These are phyloP conservation scores for Ptychodera flava DNA, from an alignment of 35 echinoderm and acorn worm genomes.

Conservation along the genomic window DNA sequence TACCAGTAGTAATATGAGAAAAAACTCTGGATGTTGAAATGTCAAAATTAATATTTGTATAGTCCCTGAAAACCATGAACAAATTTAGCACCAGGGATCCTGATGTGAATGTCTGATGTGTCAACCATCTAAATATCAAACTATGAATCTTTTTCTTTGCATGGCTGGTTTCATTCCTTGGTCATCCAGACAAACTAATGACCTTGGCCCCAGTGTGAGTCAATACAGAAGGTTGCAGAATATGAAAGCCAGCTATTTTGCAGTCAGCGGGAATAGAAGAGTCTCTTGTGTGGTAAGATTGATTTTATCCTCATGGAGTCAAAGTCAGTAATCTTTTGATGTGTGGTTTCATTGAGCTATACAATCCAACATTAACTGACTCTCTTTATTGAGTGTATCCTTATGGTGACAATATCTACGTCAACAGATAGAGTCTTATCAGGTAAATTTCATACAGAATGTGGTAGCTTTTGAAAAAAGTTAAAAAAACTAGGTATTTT, in stretches of 20 bases:
- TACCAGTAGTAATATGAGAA: no score
- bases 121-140: no score
- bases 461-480: not conserved
- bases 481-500: no score
- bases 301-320: not conserved
- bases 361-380: not conserved
- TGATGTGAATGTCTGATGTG: no score
- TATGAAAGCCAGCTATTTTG: constrained; percentile 78
- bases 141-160: no score
- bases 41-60: no score
- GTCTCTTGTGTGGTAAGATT: constrained; percentile 91
- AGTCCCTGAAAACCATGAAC: no score
- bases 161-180: no score
- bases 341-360: not conserved
- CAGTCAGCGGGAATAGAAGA: constrained; percentile 93
- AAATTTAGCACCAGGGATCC: no score
- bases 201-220: constrained; percentile 65
- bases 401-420: not conserved
- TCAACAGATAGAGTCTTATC: not conserved
- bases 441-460: not conserved
- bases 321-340: not conserved
- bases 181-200: constrained; percentile 54
- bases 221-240: constrained; percentile 75
- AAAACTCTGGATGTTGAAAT: no score
- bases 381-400: not conserved